These are phyloP conservation scores for Python bivittatus DNA, from an alignment of 2,113 vertebrate genomes.

Conservation along the genomic window DNA sequence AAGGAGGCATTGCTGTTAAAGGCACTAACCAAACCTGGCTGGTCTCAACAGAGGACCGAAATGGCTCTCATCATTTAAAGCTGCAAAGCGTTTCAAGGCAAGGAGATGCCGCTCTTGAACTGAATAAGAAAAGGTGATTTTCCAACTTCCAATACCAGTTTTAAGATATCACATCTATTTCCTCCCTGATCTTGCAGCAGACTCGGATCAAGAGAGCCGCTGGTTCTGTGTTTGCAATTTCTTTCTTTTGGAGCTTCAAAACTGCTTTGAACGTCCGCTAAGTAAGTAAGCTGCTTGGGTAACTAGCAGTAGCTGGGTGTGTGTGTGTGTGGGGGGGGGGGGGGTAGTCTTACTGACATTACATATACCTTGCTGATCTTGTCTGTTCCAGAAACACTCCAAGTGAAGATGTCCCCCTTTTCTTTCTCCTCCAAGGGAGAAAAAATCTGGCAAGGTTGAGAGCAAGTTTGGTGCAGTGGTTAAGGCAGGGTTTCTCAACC, in stretches of 20 bases:
- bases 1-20: background rate
- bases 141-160: background rate
- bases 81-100: background rate
- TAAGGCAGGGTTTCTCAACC: too few relatives aligned
- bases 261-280: background rate
- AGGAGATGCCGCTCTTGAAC: too few relatives aligned
- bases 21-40: background rate
- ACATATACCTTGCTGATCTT: background rate
- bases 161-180: too few relatives aligned
- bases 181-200: background rate
- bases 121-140: background rate
- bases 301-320: too few relatives aligned
- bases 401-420: constrained; percentile 43
- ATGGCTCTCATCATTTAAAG: background rate
- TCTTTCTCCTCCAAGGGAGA: constrained; percentile 37
- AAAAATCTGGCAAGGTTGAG: constrained; percentile 51
- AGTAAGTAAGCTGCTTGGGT: background rate
- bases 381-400: background rate
- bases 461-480: too few relatives aligned
- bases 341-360: background rate
- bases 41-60: too few relatives aligned
- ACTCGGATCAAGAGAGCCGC: background rate
- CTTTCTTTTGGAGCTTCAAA: background rate
- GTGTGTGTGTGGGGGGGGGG: too few relatives aligned
- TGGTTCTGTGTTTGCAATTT: background rate